A percentile compares a stretch with the other conserved stretches of the same genome.
phyloP scores from a whole-genome alignment of 2,888 invertebrate genomes.

The Torymus texanus region DNA sequence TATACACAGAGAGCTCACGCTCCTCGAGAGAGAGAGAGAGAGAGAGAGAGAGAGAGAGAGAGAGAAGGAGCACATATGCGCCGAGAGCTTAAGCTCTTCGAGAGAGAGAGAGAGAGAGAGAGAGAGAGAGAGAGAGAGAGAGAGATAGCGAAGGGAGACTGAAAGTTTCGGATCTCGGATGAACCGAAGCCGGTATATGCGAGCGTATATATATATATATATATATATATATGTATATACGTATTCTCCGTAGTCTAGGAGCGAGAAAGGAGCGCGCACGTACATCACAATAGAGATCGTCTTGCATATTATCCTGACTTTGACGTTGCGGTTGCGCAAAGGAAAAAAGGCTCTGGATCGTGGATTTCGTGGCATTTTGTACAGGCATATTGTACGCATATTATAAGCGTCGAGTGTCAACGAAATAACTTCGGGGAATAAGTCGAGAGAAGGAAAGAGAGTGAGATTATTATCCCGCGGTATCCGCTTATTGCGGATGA shows the following conservation, averaged over 20 bases:
- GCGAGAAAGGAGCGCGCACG: background rate
- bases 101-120: no score
- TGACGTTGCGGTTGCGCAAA: slow-evolving; percentile 8
- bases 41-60: no score
- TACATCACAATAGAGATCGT: slow-evolving; percentile 31
- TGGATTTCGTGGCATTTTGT: slow-evolving; percentile 4
- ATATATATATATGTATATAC: background rate
- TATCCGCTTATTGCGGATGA: slow-evolving; percentile 23
- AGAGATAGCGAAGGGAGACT: slow-evolving; percentile 4
- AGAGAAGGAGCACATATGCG: slow-evolving; percentile 22
- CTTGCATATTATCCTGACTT: slow-evolving; percentile 40
- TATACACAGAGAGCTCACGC: no score
- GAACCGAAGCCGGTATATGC: background rate
- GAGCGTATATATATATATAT: no score
- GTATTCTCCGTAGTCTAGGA: background rate
- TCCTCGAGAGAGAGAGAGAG: no score
- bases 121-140: no score
- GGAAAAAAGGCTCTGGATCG: slow-evolving; percentile 2
- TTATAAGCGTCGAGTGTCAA: no score
- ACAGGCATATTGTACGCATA: no score
- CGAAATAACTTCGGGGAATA: background rate
- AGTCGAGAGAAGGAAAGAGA: background rate
- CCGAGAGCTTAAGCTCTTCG: slow-evolving; percentile 31
- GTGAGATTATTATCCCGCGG: background rate
- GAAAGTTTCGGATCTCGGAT: slow-evolving; percentile 1